Evolutionary conservation across 1,140 invertebrate genomes (phyloP).

Genomic region (Venturia canescens): DNA sequence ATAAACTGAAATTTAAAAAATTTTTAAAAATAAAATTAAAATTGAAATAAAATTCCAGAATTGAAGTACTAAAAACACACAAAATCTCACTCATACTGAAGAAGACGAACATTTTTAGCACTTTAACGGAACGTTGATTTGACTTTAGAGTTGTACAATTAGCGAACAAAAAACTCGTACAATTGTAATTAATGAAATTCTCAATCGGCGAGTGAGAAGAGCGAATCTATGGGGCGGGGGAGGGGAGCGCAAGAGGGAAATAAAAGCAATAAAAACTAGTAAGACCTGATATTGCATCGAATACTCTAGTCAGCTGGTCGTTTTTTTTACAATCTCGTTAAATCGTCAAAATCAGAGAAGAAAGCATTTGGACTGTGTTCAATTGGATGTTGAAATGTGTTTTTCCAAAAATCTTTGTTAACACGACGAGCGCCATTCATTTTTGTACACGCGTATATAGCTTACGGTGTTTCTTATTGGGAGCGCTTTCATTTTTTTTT

Average conservation of each 20-base stretch:
- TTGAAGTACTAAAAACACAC: constrained; percentile 20
- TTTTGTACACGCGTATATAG: no score
- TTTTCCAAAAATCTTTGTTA: neutral
- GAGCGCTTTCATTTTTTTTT: no score
- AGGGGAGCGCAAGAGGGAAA: constrained; percentile 10
- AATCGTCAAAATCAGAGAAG: neutral
- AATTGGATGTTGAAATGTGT: neutral
- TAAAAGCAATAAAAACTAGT: constrained; percentile 56
- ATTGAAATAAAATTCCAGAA: neutral
- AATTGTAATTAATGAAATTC: neutral
- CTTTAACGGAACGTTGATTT: constrained; percentile 40
- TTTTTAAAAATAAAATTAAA: neutral
- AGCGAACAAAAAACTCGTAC: constrained; percentile 19
- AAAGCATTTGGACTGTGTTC: constrained; percentile 2
- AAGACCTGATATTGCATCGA: constrained; percentile 60
- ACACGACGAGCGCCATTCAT: no score
- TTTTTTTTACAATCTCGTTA: constrained; percentile 42
- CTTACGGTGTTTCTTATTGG: no score
- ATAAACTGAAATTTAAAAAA: constrained; percentile 12
- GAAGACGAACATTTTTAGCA: neutral
- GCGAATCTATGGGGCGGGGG: no score
- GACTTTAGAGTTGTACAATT: constrained; percentile 45
- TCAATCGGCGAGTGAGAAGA: constrained; percentile 9
- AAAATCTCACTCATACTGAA: constrained; percentile 24
- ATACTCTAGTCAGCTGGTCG: constrained; percentile 59